These are phyloP conservation scores for Peromyscus leucopus DNA, from an alignment of 2,113 vertebrate species.

Conservation along the genomic window DNA sequence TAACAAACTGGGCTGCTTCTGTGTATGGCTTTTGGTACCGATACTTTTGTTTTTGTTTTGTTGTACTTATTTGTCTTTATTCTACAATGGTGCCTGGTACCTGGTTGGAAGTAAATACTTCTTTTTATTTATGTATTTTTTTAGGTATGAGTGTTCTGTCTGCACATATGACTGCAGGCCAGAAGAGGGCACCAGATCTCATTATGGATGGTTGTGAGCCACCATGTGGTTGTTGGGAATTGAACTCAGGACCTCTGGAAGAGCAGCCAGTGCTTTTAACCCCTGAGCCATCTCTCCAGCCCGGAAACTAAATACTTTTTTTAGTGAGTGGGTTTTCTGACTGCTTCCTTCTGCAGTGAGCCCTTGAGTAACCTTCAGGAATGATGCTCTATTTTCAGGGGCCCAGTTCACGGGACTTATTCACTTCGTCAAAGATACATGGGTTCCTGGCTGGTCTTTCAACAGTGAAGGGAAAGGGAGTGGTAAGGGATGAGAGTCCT, in stretches of 20 bases:
- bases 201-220: background rate
- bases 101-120: background rate
- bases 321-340: background rate
- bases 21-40: background rate
- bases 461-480: background rate
- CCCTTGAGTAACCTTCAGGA: background rate
- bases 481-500: background rate
- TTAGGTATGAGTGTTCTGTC: background rate
- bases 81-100: background rate
- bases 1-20: background rate
- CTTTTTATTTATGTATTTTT: background rate
- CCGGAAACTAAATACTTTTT: background rate
- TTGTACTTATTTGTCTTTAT: background rate
- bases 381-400: background rate
- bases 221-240: background rate
- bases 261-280: background rate
- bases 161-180: background rate
- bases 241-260: background rate
- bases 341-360: background rate
- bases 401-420: background rate
- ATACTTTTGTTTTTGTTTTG: constrained; percentile 9
- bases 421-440: background rate
- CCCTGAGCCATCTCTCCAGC: background rate
- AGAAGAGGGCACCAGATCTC: background rate
- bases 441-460: background rate